phyloP scores from a whole-genome alignment of 2,113 vertebrate species.

The Sigmodon hispidus region DNA sequence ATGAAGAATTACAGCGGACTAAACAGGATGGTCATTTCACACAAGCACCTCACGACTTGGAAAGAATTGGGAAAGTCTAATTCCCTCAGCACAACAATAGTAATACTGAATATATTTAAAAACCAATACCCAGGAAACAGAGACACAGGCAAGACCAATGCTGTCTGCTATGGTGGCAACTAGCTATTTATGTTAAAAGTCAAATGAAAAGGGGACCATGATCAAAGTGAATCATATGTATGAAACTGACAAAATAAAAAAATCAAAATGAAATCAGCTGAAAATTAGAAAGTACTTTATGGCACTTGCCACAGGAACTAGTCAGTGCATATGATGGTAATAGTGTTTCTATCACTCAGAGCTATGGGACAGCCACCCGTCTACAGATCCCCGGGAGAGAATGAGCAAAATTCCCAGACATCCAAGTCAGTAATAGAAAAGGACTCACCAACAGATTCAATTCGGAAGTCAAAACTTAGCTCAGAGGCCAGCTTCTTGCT shows the following conservation, averaged over 20 bases:
- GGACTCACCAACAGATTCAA: conserved; percentile 96
- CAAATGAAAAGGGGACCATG: background rate
- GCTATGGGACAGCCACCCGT: background rate
- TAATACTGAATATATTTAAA: conserved; percentile 43
- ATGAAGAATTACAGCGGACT: conserved; percentile 14
- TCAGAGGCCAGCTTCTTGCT: conserved; percentile 98
- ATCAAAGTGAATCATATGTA: background rate
- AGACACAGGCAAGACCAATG: background rate
- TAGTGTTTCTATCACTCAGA: conserved; percentile 8
- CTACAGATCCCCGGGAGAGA: background rate
- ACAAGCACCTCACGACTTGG: conserved; percentile 54
- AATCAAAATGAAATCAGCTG: background rate
- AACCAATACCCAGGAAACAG: conserved; percentile 42
- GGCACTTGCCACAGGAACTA: background rate
- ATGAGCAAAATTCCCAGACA: background rate
- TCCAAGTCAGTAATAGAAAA: background rate
- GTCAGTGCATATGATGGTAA: background rate
- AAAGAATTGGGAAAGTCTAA: conserved; percentile 40
- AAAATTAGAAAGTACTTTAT: conserved; percentile 6
- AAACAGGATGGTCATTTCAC: conserved; percentile 16
- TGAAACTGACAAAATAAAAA: background rate
- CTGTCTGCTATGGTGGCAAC: background rate
- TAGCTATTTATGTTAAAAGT: conserved; percentile 32
- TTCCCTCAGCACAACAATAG: conserved; percentile 61
- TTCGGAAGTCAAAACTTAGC: conserved; percentile 98